A percentile compares a stretch with the other conserved stretches of the same genome.
Evolutionary conservation across 1,140 invertebrate genomes (phyloP).

Genomic region (Brachionus manjavacas): DNA sequence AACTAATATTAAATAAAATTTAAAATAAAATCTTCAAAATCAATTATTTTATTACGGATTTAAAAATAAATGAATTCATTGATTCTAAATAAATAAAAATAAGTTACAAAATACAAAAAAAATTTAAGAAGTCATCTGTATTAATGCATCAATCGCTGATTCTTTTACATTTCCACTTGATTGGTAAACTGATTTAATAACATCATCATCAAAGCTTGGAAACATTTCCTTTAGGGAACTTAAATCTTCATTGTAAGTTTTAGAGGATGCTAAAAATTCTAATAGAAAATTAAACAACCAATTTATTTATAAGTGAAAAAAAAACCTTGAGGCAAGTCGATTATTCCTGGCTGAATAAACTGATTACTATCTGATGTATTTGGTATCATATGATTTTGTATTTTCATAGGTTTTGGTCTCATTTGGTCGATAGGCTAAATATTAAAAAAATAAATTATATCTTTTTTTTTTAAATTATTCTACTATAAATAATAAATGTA

Average conservation of each 20-base stretch:
- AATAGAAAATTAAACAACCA: neutral
- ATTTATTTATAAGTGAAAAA: neutral
- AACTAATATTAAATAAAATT: too few relatives aligned
- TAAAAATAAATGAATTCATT: too few relatives aligned
- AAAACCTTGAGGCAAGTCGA: conserved; percentile 11
- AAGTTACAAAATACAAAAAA: neutral
- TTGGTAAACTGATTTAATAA: conserved; percentile 82
- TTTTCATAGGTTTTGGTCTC: neutral
- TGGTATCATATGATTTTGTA: neutral
- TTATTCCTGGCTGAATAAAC: neutral
- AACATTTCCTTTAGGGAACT: conserved; percentile 91
- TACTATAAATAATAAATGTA: conserved; percentile 64
- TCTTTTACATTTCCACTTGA: conserved; percentile 84
- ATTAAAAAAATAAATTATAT: neutral
- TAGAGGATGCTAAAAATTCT: conserved; percentile 30
- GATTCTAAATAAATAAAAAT: neutral
- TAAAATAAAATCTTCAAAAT: too few relatives aligned
- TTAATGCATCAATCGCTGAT: conserved; percentile 77
- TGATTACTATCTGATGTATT: neutral
- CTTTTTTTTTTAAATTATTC: neutral
- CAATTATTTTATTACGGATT: too few relatives aligned
- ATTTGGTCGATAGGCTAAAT: neutral
- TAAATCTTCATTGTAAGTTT: conserved; percentile 64
- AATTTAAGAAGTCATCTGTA: conserved; percentile 65
- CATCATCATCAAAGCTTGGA: conserved; percentile 83